Conservation (phyloP, 2,888 invertebrate species). For the Amiota minor region DNA sequence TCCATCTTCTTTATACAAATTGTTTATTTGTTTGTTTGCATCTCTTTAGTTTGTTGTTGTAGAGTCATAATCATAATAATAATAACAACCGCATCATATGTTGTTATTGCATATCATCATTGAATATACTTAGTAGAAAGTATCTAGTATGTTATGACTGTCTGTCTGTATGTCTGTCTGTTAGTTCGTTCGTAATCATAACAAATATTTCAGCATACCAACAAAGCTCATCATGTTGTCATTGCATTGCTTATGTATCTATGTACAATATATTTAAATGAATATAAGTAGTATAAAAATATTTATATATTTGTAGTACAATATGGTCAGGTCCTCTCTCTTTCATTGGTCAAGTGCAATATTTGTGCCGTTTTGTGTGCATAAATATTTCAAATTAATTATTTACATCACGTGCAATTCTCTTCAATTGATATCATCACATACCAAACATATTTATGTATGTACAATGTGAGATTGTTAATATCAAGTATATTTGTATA, state of each 20-base stretch:
- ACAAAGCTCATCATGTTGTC: too few species aligned
- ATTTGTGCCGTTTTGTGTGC: slow-evolving; percentile 20
- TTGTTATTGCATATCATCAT: not conserved
- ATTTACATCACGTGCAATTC: slow-evolving; percentile 25
- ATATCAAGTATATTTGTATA: too few species aligned
- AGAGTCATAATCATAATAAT: slow-evolving; percentile 5
- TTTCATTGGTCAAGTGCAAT: not conserved
- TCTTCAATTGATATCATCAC: too few species aligned
- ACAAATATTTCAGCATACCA: too few species aligned
- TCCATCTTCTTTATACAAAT: not conserved
- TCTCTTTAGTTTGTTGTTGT: not conserved
- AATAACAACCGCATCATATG: slow-evolving; percentile 27
- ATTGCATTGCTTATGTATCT: too few species aligned
- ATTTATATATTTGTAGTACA: too few species aligned
- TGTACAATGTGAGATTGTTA: too few species aligned
- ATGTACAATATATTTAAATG: too few species aligned
- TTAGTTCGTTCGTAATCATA: not conserved
- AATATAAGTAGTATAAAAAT: too few species aligned
- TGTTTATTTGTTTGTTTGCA: slow-evolving; percentile 19
- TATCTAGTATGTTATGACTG: not conserved
- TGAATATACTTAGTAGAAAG: too few species aligned
- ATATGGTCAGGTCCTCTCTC: too few species aligned
- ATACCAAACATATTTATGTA: too few species aligned
- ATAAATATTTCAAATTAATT: slow-evolving; percentile 27
- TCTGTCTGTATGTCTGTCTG: not conserved